Percentiles rank a stretch among this genome's conserved stretches.
These are phyloP conservation scores for Salvator merianae DNA, from an alignment of 2,113 vertebrate species.

Conservation along the genomic window DNA sequence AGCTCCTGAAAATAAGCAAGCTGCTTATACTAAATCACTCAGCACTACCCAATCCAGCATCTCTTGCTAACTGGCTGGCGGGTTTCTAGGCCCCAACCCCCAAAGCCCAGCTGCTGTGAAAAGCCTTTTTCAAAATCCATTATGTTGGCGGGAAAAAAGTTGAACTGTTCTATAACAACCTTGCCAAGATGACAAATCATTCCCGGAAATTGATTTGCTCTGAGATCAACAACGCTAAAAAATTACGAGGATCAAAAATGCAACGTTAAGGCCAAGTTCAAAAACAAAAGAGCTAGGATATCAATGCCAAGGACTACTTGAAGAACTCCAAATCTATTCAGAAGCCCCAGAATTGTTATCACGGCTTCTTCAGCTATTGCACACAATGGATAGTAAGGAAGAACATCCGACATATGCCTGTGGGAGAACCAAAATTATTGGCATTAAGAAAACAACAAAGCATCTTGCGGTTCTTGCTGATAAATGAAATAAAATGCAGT, in stretches of 20 bases:
- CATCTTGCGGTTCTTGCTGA: too few relatives aligned
- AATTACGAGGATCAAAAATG: too few relatives aligned
- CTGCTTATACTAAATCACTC: too few relatives aligned
- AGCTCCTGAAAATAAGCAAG: neutral
- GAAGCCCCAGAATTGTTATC: neutral
- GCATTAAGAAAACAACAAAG: neutral
- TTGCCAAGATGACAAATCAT: neutral
- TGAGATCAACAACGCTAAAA: neutral
- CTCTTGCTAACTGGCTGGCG: neutral
- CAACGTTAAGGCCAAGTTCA: neutral
- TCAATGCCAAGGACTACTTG: neutral
- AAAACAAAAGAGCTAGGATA: neutral
- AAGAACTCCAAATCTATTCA: neutral
- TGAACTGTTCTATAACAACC: neutral
- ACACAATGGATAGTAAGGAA: neutral
- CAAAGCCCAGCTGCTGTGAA: neutral
- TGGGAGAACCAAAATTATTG: neutral
- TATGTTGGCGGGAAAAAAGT: neutral
- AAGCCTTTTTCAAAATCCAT: neutral
- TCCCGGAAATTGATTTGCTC: neutral
- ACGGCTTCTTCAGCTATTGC: neutral
- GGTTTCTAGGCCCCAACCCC: neutral
- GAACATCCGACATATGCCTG: neutral
- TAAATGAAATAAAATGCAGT: too few relatives aligned
- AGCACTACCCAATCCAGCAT: too few relatives aligned